These are phyloP conservation scores for Leptinotarsa juncta DNA, from an alignment of 2,888 invertebrate genomes.

Conservation along the genomic window DNA sequence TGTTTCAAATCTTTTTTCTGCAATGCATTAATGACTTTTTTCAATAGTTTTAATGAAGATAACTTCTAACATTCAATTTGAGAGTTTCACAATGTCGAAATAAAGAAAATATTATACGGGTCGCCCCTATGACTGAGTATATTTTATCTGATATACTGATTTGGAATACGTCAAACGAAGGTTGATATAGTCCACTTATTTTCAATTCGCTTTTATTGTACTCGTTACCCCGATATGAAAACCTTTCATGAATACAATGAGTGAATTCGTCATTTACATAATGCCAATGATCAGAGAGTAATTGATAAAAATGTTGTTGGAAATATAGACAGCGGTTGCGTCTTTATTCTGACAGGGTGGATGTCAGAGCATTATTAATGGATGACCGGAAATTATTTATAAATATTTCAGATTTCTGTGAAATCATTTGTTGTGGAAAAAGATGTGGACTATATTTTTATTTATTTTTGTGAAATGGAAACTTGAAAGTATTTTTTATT, in stretches of 20 bases:
- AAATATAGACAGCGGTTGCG: background rate
- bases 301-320: slow-evolving; percentile 3
- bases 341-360: background rate
- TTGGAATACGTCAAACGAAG: slow-evolving; percentile 6
- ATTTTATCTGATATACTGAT: slow-evolving; percentile 19
- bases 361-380: background rate
- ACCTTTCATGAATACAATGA: slow-evolving; percentile 15
- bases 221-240: slow-evolving; percentile 9
- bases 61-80: slow-evolving; percentile 7
- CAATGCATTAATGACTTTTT: background rate
- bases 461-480: too few relatives aligned
- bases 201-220: slow-evolving; percentile 19
- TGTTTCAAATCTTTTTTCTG: background rate
- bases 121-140: slow-evolving; percentile 15
- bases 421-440: too few relatives aligned
- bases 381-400: background rate
- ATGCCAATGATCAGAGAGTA: background rate
- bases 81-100: slow-evolving; percentile 21
- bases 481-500: too few relatives aligned
- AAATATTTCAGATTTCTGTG: too few relatives aligned
- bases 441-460: too few relatives aligned
- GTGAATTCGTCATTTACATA: slow-evolving; percentile 11
- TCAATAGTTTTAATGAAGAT: background rate
- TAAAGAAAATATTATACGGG: slow-evolving; percentile 25
- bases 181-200: slow-evolving; percentile 20